Base-by-base conservation (phyloP, 2,113 vertebrate genomes). In the Malurus melanocephalus region DNA sequence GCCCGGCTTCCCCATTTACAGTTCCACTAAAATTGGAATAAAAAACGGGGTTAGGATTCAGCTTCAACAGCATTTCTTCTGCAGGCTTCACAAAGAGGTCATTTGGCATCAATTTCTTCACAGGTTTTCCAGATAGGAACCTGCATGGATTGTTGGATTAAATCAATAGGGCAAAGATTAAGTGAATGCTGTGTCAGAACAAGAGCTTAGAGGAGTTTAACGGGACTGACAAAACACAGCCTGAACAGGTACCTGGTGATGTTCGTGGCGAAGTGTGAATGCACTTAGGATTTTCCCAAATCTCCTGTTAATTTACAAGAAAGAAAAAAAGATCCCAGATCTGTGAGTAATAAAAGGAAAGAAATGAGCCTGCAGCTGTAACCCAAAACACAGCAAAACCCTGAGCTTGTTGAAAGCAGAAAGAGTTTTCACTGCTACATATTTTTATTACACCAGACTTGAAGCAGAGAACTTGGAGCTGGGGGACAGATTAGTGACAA, bases 161-260 rank as follows among this genome's bases (percentile, higher is more conserved):
- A 89, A 94, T 91, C 90, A 86, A 80, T 57, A 81, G 52, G 66
- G 66, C 32, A 49, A 92, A 76, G 92, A 64, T 79, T 40, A 81
- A 84, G 40, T 19, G 51, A 62, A 84, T 11, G 61, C 33, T 83
- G 62, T 56, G 62, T 60, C 77, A 67, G 69, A 86, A 73, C 45
- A 87, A 69, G 75, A 65, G 61, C 61, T 80, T 38, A 18, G 60
- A 24, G 45, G 57, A 77, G 61, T 68, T 91, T 51, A 91, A 24
- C 3, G 13, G 61, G 79, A 16, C 65, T 80, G 81, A 61, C 46
- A 53, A 13, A 45, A 64, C 23, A 17, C 59, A 72, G 13, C 46
- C 80, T n/a, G 30, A 75, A 7, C 42, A 46, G 75, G 85, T 61
- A 66, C 55, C 49, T 20, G 56, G 7, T 28, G 28, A 65, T 42